Evolutionary conservation across 1,140 invertebrate species (phyloP), one percentile per base, ranked within the genome.

Genomic region (Metopolophium dirhodum): DNA sequence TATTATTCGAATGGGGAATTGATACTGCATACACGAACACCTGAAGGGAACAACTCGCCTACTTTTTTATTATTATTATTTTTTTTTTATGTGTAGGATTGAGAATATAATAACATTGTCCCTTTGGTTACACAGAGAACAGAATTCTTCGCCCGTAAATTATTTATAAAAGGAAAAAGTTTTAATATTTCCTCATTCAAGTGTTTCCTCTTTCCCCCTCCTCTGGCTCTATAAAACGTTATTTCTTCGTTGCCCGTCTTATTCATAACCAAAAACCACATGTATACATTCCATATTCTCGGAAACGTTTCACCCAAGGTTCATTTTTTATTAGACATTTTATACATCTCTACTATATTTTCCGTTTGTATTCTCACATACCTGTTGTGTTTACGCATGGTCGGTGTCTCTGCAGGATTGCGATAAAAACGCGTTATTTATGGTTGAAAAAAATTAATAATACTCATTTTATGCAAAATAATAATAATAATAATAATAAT

Each of bases 111-210:
- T 90, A 90, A 61, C 54, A 61, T 61, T 61, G 89, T 90, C 89
- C 51, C 37, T 57, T 61, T 26, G 54, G 89, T 90, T 61, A 45
- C 37, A 30, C 54, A 37, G 14, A 14, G 1, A 90, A 61, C 51
- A 26, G 89, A 61, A 90, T 90, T 90, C 54, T 61, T 90, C 54
- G 89, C 54, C 89, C 89, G 89, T 90, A 90, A 90, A 90, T 90
- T 90, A 90, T 90, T 90, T 90, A 90, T 57, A 90, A 61, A 61
- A 90, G 37, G 54, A 90, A 45, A 61, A 90, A 61, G 35, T 90
- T 90, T 90, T 90, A 90, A 90, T 90, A 90, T 90, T 41, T 90
- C 51, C 51, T 45, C 37, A 37, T 90, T 90, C 89, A 14, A 61
- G 89, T 90, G 89, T 90, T 90, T 61, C 54, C 54, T 41, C 18